phyloP scores from a whole-genome alignment of 2,888 invertebrate species.

The Myopa tessellatipennis region DNA sequence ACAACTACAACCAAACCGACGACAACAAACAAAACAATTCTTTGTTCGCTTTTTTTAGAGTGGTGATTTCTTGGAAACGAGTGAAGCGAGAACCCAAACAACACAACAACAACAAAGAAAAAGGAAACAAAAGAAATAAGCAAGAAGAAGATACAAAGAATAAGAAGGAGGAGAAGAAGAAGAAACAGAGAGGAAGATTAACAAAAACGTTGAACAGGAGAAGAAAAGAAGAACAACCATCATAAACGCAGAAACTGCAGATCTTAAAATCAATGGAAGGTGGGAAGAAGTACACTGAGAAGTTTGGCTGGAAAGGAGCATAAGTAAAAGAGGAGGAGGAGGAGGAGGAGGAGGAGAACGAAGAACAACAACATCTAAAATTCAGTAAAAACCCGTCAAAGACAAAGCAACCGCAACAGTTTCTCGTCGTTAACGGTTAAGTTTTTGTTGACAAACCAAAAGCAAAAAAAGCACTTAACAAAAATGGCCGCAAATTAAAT shows the following conservation, averaged over 20 bases:
- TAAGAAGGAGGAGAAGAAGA: not conserved
- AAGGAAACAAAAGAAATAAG: too few relatives aligned
- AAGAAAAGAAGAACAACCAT: not conserved
- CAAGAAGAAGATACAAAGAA: not conserved
- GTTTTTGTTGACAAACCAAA: too few relatives aligned
- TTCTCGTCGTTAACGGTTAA: too few relatives aligned
- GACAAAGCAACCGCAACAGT: conserved; percentile 6
- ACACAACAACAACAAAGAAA: not conserved
- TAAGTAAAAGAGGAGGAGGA: too few relatives aligned
- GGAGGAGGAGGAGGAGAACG: too few relatives aligned
- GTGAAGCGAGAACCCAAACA: not conserved
- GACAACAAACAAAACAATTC: not conserved
- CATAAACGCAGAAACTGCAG: not conserved
- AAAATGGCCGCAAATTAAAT: conserved; percentile 21
- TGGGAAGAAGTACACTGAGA: not conserved
- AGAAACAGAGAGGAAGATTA: not conserved
- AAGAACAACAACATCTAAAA: not conserved
- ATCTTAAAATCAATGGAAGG: not conserved
- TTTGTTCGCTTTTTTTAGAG: conserved; percentile 4
- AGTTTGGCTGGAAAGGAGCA: too few relatives aligned
- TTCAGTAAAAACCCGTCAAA: not conserved
- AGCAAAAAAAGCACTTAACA: too few relatives aligned
- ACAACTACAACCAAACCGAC: conserved; percentile 5
- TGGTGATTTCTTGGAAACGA: conserved; percentile 19
- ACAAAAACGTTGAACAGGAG: not conserved